phyloP scores from a whole-genome alignment of 2,797 vertebrate genomes.

The Propithecus deckenii region DNA sequence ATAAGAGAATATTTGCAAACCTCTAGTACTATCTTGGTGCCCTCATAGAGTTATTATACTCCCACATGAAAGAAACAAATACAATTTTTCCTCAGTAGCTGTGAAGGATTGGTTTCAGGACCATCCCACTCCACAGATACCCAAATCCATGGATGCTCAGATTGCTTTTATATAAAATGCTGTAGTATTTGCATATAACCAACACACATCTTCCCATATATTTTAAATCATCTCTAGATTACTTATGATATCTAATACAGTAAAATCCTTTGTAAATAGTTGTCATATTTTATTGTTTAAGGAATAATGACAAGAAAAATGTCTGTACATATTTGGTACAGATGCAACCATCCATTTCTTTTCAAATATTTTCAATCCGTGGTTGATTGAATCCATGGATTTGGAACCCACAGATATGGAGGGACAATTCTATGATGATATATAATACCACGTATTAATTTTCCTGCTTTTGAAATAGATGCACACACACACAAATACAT shows the following conservation, averaged over 20 bases:
- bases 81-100: not conserved
- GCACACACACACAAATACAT: not conserved
- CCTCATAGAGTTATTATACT: not conserved
- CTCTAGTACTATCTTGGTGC: not conserved
- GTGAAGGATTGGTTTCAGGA: not conserved
- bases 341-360: not conserved
- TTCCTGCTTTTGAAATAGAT: not conserved
- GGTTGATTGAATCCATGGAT: not conserved
- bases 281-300: not conserved
- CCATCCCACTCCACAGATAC: not conserved
- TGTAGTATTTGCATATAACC: not conserved
- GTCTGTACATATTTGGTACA: not conserved
- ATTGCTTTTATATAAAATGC: not conserved
- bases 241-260: not conserved
- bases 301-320: not conserved
- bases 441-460: not conserved
- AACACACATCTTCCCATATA: not conserved
- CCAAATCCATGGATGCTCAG: not conserved
- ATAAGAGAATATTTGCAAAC: not conserved
- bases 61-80: not conserved
- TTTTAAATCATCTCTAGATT: not conserved
- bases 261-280: not conserved
- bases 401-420: not conserved
- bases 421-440: not conserved
- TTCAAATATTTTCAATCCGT: not conserved